Percentiles rank a stretch among this genome's conserved stretches.
phyloP scores from a whole-genome alignment of 2,113 vertebrate genomes.

The Rhynchomys soricoides region DNA sequence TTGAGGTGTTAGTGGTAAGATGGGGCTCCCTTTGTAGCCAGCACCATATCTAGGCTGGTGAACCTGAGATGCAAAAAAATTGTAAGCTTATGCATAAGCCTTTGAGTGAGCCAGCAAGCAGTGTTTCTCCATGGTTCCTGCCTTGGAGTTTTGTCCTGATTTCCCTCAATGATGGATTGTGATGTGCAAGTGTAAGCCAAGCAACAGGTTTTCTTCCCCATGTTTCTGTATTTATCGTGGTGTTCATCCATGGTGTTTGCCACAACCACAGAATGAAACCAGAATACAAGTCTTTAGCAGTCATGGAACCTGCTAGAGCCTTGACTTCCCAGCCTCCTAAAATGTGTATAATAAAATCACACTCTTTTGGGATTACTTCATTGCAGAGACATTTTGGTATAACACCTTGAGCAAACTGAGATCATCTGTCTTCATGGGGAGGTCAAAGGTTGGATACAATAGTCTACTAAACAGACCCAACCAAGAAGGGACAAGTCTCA shows the following conservation, averaged over 20 bases:
- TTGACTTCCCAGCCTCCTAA: background rate
- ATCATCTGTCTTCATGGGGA: background rate
- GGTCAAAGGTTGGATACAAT: background rate
- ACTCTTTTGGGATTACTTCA: background rate
- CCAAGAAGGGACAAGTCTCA: background rate
- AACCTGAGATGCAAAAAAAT: background rate
- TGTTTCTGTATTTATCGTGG: background rate
- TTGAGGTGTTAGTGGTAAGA: background rate
- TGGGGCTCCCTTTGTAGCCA: background rate
- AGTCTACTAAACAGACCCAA: background rate
- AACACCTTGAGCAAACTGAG: background rate
- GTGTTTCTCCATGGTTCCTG: background rate
- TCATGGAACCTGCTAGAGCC: background rate
- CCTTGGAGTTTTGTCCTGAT: background rate
- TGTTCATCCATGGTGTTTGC: background rate
- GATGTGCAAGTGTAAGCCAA: background rate
- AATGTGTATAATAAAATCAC: background rate
- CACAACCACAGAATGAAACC: background rate
- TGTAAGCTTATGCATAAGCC: no score
- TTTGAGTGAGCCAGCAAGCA: background rate
- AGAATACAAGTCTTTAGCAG: background rate
- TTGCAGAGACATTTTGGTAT: background rate
- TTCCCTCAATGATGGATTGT: background rate
- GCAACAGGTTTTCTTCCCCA: background rate
- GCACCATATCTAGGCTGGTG: background rate